Percentiles rank a stretch among this genome's conserved stretches.
These are phyloP conservation scores for Colius striatus DNA, from an alignment of 2,113 vertebrate species.

Conservation along the genomic window DNA sequence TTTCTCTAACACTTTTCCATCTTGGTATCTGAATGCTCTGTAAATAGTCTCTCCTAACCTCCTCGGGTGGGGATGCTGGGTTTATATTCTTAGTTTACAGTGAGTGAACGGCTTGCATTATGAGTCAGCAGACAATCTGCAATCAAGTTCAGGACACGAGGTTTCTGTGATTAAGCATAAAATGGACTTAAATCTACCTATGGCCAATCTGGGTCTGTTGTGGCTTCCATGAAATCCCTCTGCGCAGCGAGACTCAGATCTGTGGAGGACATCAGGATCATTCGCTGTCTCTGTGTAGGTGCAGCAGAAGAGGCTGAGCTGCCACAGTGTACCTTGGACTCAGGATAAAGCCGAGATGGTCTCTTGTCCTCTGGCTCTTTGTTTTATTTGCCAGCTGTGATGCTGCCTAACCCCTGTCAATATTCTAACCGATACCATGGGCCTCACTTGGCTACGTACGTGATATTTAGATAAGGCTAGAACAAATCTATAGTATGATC, in stretches of 20 bases:
- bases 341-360: neutral
- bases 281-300: neutral
- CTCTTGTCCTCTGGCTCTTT: neutral
- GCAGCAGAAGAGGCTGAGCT: neutral
- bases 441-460: neutral
- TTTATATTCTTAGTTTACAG: neutral
- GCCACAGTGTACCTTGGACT: accelerated
- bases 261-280: neutral
- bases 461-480: neutral
- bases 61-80: neutral
- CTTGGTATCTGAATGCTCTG: neutral
- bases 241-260: neutral
- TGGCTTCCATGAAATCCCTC: neutral
- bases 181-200: neutral
- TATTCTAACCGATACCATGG: accelerated
- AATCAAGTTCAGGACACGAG: accelerated
- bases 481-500: constrained; percentile 24
- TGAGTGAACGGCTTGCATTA: neutral
- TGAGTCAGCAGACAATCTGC: neutral
- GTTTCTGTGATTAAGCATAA: neutral
- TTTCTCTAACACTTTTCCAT: neutral
- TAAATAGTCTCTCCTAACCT: neutral
- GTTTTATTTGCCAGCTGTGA: accelerated
- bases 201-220: neutral
- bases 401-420: neutral